Evolutionary conservation across 30 jellyfish, hydroid and myxozoan species (phyloP), one percentile per base, ranked within the genome.

Genomic region (Hydractinia symbiolongicarpus): DNA sequence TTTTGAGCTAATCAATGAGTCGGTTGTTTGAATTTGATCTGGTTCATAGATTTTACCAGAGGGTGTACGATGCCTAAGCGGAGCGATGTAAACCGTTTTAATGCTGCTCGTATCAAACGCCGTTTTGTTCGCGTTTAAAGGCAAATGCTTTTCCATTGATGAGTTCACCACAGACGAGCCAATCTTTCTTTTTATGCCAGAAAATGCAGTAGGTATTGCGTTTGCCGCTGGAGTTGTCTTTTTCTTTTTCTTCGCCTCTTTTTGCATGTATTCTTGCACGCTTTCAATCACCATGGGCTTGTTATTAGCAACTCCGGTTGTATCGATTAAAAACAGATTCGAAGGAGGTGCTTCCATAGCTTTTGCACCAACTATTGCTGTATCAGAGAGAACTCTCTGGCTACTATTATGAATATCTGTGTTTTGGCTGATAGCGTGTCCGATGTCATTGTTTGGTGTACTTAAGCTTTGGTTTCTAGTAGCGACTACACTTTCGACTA

Each of bases 221-320:
- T 57, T 10, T n/a, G 16, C 50, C 30, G 73, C 30, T 62, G 21
- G 53, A 52, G 3, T 77, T 13, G 51, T 15, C 14, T 6, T 77
- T 50, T 51, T 54, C 54, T 76, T 51, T 54, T 50, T 76, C 5
- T 52, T 15, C 40, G n/a, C 50, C 13, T 56, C 49, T 77, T 77
- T 77, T 52, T 56, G 6, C 54, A 77, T 14, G 62, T 77, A 77
- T 15, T 77, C 85, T n/a, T 58, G 79, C 11, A 77, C 85, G 67
- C 79, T 77, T 77, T 77, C 85, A 5, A 77, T 77, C 9, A 77
- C 82, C 85, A 77, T 77, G 5, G 85, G 85, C 44, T 54, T 77
- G 79, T 77, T 77, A 10, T 40, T 77, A 6, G 79, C 76, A 51
- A 77, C 85, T 4, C 85, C 85, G 21, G 85, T 77, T 9, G 85